These are phyloP conservation scores for Phania funesta DNA, from an alignment of 2,888 invertebrate genomes.

Conservation along the genomic window DNA sequence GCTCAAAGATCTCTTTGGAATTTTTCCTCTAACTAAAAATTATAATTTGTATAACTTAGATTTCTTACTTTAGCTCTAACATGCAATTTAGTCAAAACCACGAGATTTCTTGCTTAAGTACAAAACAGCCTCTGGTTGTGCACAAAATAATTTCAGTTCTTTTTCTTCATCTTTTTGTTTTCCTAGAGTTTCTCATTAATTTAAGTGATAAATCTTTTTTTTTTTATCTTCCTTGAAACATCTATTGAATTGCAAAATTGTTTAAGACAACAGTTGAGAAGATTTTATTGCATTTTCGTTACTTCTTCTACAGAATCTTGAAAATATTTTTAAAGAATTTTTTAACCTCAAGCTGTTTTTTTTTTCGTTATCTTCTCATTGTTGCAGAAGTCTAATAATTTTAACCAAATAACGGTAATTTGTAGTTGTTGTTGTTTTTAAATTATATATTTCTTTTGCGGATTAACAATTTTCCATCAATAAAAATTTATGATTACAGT, in stretches of 20 bases:
- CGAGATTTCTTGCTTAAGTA: constrained; percentile 4
- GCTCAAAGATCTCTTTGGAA: neutral
- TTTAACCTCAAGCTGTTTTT: neutral
- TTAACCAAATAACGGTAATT: constrained; percentile 47
- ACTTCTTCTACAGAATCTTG: constrained; percentile 5
- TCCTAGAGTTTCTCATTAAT: constrained; percentile 23
- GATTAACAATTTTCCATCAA: constrained; percentile 33
- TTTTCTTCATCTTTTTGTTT: neutral
- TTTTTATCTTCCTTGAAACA: constrained; percentile 22
- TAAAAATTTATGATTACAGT: constrained; percentile 22
- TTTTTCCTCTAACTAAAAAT: neutral
- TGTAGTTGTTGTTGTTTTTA: constrained; percentile 17
- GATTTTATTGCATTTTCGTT: neutral
- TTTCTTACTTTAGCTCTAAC: constrained; percentile 6
- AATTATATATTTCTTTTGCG: constrained; percentile 43
- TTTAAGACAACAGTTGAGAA: constrained; percentile 15
- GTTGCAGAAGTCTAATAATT: constrained; percentile 35
- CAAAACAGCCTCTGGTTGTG: constrained; percentile 32
- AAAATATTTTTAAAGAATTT: constrained; percentile 16
- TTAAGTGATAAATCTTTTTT: constrained; percentile 44
- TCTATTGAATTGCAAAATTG: constrained; percentile 34
- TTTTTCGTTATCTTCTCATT: neutral
- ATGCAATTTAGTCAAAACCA: constrained; percentile 27
- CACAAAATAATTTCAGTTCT: constrained; percentile 28
- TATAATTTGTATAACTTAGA: constrained; percentile 28